These are phyloP conservation scores for Panopea generosa DNA, from an alignment of 2,888 invertebrate genomes.

Conservation along the genomic window DNA sequence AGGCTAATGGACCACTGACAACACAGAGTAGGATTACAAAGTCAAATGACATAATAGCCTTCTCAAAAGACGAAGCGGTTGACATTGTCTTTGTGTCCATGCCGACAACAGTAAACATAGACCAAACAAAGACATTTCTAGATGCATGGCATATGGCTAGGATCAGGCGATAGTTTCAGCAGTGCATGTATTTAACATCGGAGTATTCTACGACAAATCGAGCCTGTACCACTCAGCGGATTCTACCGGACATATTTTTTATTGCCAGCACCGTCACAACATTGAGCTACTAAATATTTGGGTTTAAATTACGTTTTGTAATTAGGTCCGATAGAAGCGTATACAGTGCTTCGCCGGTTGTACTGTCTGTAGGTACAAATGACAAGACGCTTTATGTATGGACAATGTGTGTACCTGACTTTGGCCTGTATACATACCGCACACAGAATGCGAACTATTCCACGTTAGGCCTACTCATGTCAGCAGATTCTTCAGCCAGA, in stretches of 20 bases:
- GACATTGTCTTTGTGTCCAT: slow-evolving; percentile 16
- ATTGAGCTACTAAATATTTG: slow-evolving; percentile 16
- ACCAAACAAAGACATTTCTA: slow-evolving; percentile 13
- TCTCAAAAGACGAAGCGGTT: slow-evolving; percentile 19
- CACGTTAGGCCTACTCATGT: slow-evolving; percentile 15
- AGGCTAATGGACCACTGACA: slow-evolving; percentile 11
- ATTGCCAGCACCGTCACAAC: slow-evolving; percentile 35
- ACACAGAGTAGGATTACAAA: slow-evolving; percentile 17
- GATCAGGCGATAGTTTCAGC: slow-evolving; percentile 21
- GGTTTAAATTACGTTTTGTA: slow-evolving; percentile 18
- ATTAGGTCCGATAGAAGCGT: slow-evolving; percentile 8
- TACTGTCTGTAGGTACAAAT: slow-evolving; percentile 24
- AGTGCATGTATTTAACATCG: slow-evolving; percentile 17
- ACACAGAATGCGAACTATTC: slow-evolving; percentile 30
- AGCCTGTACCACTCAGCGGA: slow-evolving; percentile 27
- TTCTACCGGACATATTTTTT: slow-evolving; percentile 22
- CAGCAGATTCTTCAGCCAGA: slow-evolving; percentile 25
- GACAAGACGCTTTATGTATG: slow-evolving; percentile 15
- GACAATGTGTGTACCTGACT: slow-evolving; percentile 5
- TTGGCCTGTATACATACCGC: slow-evolving; percentile 1
- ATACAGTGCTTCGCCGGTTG: slow-evolving; percentile 7
- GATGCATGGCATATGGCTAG: slow-evolving; percentile 32
- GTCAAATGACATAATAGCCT: slow-evolving; percentile 20
- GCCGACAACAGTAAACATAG: slow-evolving; percentile 28
- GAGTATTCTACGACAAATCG: slow-evolving; percentile 3